Evolutionary conservation across 2,113 vertebrate genomes (phyloP).

Genomic region (Thomomys bottae): DNA sequence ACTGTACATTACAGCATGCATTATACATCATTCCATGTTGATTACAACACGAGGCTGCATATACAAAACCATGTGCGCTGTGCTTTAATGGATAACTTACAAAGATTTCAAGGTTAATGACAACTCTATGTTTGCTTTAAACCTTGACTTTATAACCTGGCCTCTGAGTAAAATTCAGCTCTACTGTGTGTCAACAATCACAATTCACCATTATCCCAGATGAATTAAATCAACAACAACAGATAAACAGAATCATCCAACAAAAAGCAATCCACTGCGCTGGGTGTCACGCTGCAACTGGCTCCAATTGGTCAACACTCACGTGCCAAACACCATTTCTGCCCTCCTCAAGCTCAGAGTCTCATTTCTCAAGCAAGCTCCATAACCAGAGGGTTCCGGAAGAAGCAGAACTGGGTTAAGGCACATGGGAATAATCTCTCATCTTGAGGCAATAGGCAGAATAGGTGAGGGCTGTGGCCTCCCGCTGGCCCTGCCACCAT

Average conservation of each 20-base stretch:
- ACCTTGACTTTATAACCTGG: conserved; percentile 50
- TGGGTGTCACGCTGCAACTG: neutral
- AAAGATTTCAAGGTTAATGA: conserved; percentile 66
- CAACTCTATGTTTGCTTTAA: conserved; percentile 58
- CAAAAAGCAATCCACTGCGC: neutral
- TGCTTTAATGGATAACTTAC: conserved; percentile 46
- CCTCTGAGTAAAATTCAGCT: conserved; percentile 48
- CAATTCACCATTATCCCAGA: conserved; percentile 49
- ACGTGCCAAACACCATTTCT: neutral
- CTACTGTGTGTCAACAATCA: conserved; percentile 11
- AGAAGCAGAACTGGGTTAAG: neutral
- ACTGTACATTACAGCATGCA: neutral
- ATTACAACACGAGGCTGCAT: conserved; percentile 25
- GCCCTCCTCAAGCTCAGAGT: neutral
- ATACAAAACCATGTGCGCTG: neutral
- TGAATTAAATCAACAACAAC: conserved; percentile 25
- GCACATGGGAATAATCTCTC: neutral
- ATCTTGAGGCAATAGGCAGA: neutral
- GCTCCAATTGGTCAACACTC: neutral
- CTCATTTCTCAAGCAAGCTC: neutral
- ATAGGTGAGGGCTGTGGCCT: neutral
- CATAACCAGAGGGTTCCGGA: neutral
- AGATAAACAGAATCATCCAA: neutral
- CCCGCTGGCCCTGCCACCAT: too few relatives aligned
- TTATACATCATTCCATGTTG: conserved; percentile 40